Base-by-base conservation (phyloP, 64 coral and sea anemone genomes). In the Hydrozoanthus tunicans region DNA sequence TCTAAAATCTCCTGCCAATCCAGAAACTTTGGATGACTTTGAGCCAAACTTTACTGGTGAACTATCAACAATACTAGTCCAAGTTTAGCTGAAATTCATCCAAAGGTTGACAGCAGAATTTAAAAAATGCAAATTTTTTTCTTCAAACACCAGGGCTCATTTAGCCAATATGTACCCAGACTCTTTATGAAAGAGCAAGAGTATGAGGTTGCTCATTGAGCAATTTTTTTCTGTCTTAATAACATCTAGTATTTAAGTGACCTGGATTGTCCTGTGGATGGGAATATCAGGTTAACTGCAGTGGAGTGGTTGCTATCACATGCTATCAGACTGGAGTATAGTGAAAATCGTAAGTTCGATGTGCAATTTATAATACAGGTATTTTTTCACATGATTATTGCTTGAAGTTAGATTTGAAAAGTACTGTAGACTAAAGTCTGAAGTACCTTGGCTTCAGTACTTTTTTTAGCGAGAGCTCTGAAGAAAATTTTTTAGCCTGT, bases 221-320 rank as follows among this genome's bases (percentile, higher is more conserved):
- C 65, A 51, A 14, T 14, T 51, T 64, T 63, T 53, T 20, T 59
- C 10, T 59, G 2, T 7, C 13, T 72, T 82, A 10, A 57, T 15
- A 43, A 43, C 32, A 67, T 55, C 6, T 43, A 99, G 97, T 99
- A 99, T 77, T 85, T 99, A 17, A 59, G 63, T 91, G 97, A 96
- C 13, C 65, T 99, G 69, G 66, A 95, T 64, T 99, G 97, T 58
- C 97, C 97, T 24, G 51, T 99, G 53, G 76, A 92, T 67, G 64
- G 78, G 62, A 91, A 84, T 27, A 78, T 80, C 74, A 95, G 93
- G n/a, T n/a, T 32, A 7, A 95, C 89, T 80, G 85, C 90, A 3
- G 57, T 99, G 51, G 97, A 99, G 17, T 99, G 97, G 97, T 88
- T 99, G 32, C 17, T 99, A 1, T 90, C 94, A 12, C 92, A 99